Base-by-base conservation (phyloP, 2,797 vertebrate species). In the Parauchenoglanis ngamensis region DNA sequence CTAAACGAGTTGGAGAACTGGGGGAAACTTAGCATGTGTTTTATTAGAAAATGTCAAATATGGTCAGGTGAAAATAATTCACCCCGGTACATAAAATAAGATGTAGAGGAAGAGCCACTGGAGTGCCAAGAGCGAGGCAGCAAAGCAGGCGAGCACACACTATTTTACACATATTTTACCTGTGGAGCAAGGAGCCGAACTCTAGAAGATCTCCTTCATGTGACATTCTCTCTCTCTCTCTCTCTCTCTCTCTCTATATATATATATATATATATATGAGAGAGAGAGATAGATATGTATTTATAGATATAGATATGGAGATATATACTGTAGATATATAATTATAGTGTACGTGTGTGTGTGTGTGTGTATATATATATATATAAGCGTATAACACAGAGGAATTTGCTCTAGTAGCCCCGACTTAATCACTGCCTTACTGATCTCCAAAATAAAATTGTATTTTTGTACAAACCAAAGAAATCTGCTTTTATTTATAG, bases 21-120 rank as follows among this genome's bases (percentile, higher is more conserved):
- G 44, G 44, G 44, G 80, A n/a, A 28, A 67, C 44, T 52, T 49
- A 49, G 44, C 61, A 28, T 49, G 80, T n/a, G 79, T 82, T 82
- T 82, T 67, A 82, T 82, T 82, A 82, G 44, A 52, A 65, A 82
- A 65, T 67, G 80, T 82, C 61, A 82, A 67, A 82, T 82, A 82
- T 49, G 61, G 15, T 67, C 61, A 28, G 80, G 44, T 67, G 80
- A 52, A 82, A 82, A 82, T 65, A 67, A 52, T 82, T 82, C 80
- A 49, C n/a, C 61, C 52, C 15, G 1, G 44, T 28, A 65, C 5
- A 82, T 67, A 67, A 67, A 17, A 67, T 67, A n/a, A 67, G 59
- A 63, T 81, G 78, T 46, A n/a, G 78, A 46, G 10, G 40, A 44
- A n/a, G 59, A 46, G 44, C 40, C 79, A 65, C 40, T 7, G 23